A percentile compares a stretch with the other conserved stretches of the same genome.
phyloP scores from a whole-genome alignment of 2,113 vertebrate genomes.

The Setophaga coronata region DNA sequence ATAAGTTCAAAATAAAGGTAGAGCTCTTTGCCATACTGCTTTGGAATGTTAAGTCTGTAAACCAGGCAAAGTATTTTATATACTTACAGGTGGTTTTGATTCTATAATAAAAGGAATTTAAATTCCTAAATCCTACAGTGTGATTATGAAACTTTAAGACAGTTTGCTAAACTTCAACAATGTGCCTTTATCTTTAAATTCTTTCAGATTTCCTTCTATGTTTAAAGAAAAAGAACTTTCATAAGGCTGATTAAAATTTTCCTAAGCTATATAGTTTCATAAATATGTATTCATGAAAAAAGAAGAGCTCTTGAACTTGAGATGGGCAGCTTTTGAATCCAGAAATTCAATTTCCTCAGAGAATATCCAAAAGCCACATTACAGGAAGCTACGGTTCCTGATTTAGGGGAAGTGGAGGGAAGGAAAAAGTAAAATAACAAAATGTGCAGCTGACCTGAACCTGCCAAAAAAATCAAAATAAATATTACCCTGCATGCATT shows the following conservation, averaged over 20 bases:
- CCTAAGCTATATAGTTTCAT: conserved; percentile 40
- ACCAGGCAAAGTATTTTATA: conserved; percentile 34
- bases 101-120: conserved; percentile 43
- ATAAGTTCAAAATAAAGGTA: conserved; percentile 31
- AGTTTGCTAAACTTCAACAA: background rate
- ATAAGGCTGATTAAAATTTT: conserved; percentile 53
- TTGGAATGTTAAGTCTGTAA: conserved; percentile 55
- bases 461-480: conserved; percentile 42
- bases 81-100: conserved; percentile 16
- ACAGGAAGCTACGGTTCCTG: conserved; percentile 64
- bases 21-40: background rate
- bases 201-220: background rate
- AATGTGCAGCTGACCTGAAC: conserved; percentile 23
- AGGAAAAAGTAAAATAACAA: conserved; percentile 64
- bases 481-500: conserved; percentile 31
- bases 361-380: conserved; percentile 57
- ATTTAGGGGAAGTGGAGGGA: conserved; percentile 48
- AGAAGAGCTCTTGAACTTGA: conserved; percentile 51
- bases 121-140: conserved; percentile 41
- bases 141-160: conserved; percentile 18
- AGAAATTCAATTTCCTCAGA: conserved; percentile 67
- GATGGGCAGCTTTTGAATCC: conserved; percentile 50
- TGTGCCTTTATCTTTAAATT: conserved; percentile 36
- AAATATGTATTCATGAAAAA: conserved; percentile 50
- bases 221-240: conserved; percentile 32